phyloP scores from a whole-genome alignment of 2,888 invertebrate species.

The Hyppa rectilinea region DNA sequence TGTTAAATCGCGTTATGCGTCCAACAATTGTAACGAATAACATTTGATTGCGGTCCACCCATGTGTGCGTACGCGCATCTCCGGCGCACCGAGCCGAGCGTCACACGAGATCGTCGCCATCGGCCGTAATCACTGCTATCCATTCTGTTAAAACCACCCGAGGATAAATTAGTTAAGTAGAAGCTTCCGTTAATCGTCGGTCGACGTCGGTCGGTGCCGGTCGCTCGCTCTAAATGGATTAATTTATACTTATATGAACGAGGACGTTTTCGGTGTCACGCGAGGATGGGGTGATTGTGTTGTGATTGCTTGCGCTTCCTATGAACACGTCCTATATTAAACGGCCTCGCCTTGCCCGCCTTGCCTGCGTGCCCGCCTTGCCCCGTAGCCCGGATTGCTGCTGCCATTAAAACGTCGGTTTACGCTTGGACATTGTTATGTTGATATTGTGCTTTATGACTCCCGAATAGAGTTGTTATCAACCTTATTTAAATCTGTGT shows the following conservation, averaged over 20 bases:
- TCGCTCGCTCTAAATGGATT: slow-evolving; percentile 90
- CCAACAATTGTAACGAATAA: slow-evolving; percentile 72
- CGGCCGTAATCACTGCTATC: slow-evolving; percentile 90
- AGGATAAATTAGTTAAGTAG: slow-evolving; percentile 91
- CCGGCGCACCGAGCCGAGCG: slow-evolving; percentile 70
- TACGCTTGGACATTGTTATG: slow-evolving; percentile 60
- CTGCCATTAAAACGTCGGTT: slow-evolving; percentile 68
- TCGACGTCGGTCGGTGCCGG: slow-evolving; percentile 87
- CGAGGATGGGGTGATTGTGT: slow-evolving; percentile 90
- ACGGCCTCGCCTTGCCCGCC: slow-evolving; percentile 74
- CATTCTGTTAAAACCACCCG: slow-evolving; percentile 91
- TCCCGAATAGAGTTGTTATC: slow-evolving; percentile 62
- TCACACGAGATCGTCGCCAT: slow-evolving; percentile 83
- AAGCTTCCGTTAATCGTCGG: slow-evolving; percentile 91
- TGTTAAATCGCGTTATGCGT: slow-evolving; percentile 68
- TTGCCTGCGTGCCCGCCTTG: slow-evolving; percentile 67
- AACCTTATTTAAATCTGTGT: slow-evolving; percentile 57
- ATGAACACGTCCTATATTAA: slow-evolving; percentile 87
- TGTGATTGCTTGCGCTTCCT: slow-evolving; percentile 89
- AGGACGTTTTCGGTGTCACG: slow-evolving; percentile 91
- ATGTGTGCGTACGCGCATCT: slow-evolving; percentile 73
- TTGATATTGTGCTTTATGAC: slow-evolving; percentile 71
- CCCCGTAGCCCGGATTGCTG: slow-evolving; percentile 52
- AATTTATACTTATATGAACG: slow-evolving; percentile 91
- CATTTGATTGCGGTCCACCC: slow-evolving; percentile 72